phyloP scores from a whole-genome alignment of 2,113 vertebrate genomes.

The Actenoides lindsayi region DNA sequence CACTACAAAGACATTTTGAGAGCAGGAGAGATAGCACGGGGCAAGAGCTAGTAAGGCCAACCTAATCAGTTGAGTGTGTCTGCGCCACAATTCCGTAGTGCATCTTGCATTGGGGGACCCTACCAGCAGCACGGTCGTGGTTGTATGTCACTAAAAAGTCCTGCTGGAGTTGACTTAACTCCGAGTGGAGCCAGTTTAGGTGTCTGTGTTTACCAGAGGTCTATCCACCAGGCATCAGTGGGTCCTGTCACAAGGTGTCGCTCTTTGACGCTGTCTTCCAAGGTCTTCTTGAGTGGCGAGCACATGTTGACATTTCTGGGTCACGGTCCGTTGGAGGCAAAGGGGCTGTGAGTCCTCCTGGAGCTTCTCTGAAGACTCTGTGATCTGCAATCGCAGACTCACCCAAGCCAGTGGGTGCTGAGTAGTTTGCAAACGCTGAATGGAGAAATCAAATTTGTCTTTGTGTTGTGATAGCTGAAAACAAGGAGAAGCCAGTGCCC shows the following conservation, averaged over 20 bases:
- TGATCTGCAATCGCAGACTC: background rate
- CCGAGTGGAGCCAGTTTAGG: background rate
- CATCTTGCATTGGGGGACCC: background rate
- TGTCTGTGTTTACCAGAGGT: background rate
- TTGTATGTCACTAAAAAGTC: background rate
- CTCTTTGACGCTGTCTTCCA: background rate
- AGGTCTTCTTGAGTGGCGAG: background rate
- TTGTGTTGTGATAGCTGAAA: background rate
- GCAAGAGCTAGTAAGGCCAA: background rate
- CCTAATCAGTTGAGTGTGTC: background rate
- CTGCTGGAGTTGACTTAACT: background rate
- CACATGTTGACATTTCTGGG: background rate
- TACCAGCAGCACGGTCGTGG: background rate
- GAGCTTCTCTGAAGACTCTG: background rate
- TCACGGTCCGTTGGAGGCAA: background rate
- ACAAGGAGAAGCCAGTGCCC: background rate
- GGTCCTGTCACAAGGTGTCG: slow-evolving; percentile 40
- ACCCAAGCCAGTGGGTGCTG: background rate
- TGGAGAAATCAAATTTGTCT: background rate
- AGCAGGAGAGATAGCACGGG: background rate
- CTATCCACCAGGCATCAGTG: rapidly evolving
- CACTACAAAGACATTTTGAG: background rate
- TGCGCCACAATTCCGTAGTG: background rate
- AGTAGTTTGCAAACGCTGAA: background rate
- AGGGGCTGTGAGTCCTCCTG: background rate